Evolutionary conservation across 2,113 vertebrate species (phyloP), one percentile per base, ranked within the genome.

Genomic region (Ahaetulla prasina): DNA sequence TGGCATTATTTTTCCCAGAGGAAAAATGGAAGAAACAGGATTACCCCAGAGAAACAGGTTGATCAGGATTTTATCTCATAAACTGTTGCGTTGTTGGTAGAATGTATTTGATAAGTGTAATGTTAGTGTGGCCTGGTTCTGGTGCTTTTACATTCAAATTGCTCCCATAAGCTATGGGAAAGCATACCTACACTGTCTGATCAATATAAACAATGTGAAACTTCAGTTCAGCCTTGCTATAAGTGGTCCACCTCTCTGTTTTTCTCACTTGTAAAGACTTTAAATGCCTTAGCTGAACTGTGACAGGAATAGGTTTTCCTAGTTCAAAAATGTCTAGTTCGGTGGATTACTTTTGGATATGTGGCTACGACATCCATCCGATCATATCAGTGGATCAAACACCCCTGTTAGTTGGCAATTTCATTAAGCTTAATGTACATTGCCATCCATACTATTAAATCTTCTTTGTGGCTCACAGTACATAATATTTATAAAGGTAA

Each of bases 11-110:
- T 88, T 91, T 57, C 18, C n/a, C 35, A 39, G n/a, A 9, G 27
- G 16, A 11, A 52, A 89, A 91, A 45, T 91, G 43, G 18, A 87
- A 57, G 49, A 54, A 88, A 94, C 93, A 93, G 8, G 74, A 88
- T n/a, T 89, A 43, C 30, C 12, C 25, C 84, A 39, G n/a, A 57
- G 12, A 84, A 89, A 45, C 27, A 80, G n/a, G 3, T 16, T 89
- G 35, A 1, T 30, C 20, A 22, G 47, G n/a, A 0, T 47, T 35
- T 90, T 39, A 27, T 11, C 49, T 88, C 52, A 35, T 16, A 49
- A 80, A 90, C 27, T 49, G 27, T 43, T 68, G 9, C 0, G 12
- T 2, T 49, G 39, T 50, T 55, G 30, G 27, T 35, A 18, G 22
- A 91, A 55, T 30, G n/a, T 22, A 80, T 23, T 49, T 90, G 50